phyloP scores from a whole-genome alignment of 64 coral and sea anemone genomes.

The Stichodactyla mertensii region DNA sequence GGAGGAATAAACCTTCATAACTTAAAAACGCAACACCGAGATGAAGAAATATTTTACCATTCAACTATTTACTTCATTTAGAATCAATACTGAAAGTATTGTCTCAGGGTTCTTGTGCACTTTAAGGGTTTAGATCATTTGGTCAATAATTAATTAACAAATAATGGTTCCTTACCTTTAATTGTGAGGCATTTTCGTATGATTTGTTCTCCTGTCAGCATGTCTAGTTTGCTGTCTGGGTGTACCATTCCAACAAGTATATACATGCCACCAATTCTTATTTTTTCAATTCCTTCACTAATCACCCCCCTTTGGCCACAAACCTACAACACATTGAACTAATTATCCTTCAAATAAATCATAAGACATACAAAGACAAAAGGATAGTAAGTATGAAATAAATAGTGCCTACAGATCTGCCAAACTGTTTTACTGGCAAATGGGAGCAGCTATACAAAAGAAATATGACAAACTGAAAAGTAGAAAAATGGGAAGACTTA shows the following conservation, averaged over 20 bases:
- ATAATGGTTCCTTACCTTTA: slow-evolving; percentile 38
- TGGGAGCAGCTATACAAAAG: neutral
- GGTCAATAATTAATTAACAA: neutral
- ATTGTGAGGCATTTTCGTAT: slow-evolving; percentile 87
- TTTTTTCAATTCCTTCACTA: slow-evolving; percentile 62
- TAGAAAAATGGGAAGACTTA: slow-evolving; percentile 2
- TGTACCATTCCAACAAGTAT: slow-evolving; percentile 95
- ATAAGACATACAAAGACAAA: neutral
- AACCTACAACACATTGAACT: slow-evolving; percentile 32
- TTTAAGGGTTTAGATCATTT: neutral
- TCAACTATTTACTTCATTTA: no score
- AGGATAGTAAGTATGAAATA: neutral
- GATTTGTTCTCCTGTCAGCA: slow-evolving; percentile 86
- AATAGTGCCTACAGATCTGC: no score
- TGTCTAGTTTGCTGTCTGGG: slow-evolving; percentile 74
- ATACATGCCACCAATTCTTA: slow-evolving; percentile 68
- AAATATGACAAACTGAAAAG: neutral
- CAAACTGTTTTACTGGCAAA: no score
- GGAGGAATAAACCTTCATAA: no score
- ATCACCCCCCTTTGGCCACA: slow-evolving; percentile 69
- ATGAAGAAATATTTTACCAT: no score
- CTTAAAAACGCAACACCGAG: no score
- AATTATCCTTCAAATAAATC: neutral
- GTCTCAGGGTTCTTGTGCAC: no score
- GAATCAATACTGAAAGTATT: no score